Evolutionary conservation across 2,113 vertebrate genomes (phyloP).

Genomic region (Solea senegalensis): DNA sequence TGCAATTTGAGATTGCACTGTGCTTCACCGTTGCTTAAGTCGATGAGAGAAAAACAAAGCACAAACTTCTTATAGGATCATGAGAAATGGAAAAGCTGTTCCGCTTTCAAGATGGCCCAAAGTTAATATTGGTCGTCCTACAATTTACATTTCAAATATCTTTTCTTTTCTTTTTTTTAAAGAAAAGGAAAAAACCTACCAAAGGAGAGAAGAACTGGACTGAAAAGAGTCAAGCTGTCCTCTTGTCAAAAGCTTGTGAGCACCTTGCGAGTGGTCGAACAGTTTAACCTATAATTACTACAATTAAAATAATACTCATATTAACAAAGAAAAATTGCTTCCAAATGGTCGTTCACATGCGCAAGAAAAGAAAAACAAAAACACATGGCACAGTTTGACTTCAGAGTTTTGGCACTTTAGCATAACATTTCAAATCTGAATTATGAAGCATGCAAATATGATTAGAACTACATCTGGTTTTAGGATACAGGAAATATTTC

Average conservation of each 20-base stretch:
- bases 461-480: slow-evolving; percentile 44
- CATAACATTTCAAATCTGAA: slow-evolving; percentile 63
- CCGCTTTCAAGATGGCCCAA: background rate
- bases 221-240: slow-evolving; percentile 64
- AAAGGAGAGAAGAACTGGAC: slow-evolving; percentile 32
- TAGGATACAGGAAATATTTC: slow-evolving; percentile 23
- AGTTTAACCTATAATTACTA: slow-evolving; percentile 85
- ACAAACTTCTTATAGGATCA: background rate
- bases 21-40: background rate
- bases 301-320: slow-evolving; percentile 85
- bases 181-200: slow-evolving; percentile 7
- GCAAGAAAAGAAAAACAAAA: slow-evolving; percentile 70
- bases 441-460: slow-evolving; percentile 46
- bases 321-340: slow-evolving; percentile 84
- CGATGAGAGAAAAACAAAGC: background rate
- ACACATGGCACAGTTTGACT: slow-evolving; percentile 65
- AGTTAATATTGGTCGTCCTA: background rate
- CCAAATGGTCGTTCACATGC: slow-evolving; percentile 78
- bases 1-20: slow-evolving; percentile 5
- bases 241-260: slow-evolving; percentile 68
- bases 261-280: slow-evolving; percentile 76
- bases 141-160: background rate
- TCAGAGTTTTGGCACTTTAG: slow-evolving; percentile 61
- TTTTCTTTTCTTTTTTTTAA: slow-evolving; percentile 7
- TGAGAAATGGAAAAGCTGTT: slow-evolving; percentile 2